These are phyloP conservation scores for Temnothorax unifasciatus DNA, from an alignment of 2,888 invertebrate species.

Conservation along the genomic window DNA sequence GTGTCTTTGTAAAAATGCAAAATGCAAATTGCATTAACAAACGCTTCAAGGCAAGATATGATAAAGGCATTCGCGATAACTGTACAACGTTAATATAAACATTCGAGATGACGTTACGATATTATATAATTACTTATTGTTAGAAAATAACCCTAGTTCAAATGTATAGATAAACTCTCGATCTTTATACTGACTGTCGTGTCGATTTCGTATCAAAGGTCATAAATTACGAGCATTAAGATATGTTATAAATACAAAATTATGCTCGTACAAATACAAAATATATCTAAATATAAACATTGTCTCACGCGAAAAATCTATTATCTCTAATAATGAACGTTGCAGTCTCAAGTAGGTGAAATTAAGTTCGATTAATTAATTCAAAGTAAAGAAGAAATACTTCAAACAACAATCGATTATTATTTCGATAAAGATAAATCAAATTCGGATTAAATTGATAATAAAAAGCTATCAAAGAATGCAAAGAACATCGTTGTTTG, in stretches of 20 bases:
- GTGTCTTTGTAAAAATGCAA: conserved; percentile 13
- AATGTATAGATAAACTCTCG: conserved; percentile 13
- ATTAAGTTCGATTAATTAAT: background rate
- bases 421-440: background rate
- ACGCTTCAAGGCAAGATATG: background rate
- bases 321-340: background rate
- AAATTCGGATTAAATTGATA: background rate
- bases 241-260: background rate
- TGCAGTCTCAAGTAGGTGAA: background rate
- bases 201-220: background rate
- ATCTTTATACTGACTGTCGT: background rate
- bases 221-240: background rate
- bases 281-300: background rate
- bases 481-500: background rate
- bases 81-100: background rate
- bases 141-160: conserved; percentile 5
- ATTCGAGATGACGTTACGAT: conserved; percentile 8
- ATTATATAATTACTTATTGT: conserved; percentile 21
- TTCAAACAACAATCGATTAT: background rate
- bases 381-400: background rate
- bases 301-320: background rate
- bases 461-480: background rate
- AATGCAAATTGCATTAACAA: conserved; percentile 23
- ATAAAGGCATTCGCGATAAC: background rate
- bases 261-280: background rate